Evolutionary conservation across 2,888 invertebrate genomes (phyloP), one percentile per base, ranked within the genome.

Genomic region (Drepana falcataria): DNA sequence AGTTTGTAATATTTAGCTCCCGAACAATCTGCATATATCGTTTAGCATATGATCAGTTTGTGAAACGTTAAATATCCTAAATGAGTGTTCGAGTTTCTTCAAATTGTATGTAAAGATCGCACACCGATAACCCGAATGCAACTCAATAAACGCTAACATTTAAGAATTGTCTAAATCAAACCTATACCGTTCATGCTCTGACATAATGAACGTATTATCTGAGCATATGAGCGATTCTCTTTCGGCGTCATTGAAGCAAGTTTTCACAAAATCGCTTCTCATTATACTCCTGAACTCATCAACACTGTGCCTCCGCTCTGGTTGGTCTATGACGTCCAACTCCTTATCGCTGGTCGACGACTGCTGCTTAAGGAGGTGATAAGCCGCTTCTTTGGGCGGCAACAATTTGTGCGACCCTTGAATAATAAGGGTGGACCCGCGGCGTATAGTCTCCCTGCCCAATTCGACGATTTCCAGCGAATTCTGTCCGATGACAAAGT

Each of bases 381-480:
- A 90, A 0, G 93, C 88, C 0, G 93, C 92, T 54, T 95, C 94
- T 52, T 92, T 87, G 40, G 92, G 82, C 21, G 92, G 87, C n/a
- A 94, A 77, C 9, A 94, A 76, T 56, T 92, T 87, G 56, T 93
- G 93, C 6, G 94, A 93, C 0, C 93, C 92, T 58, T 92, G 92
- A 0, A 93, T 84, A 34, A 94, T 85, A 3, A 93, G 75, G 0
- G 93, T 93, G 0, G 94, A 93, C 21, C 95, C 93, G 21, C 95
- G 88, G 52, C 95, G 83, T 21, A 96, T 80, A 0, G 95, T 95
- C 53, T 94, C 93, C 67, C 94, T 93, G 0, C 96, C 95, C 58
- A 96, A 91, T 73, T 96, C 96, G 6, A 96, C 93, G 35, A 96
- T 95, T 77, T 96, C 95, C 44, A 94, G 88, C 0, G 94, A 93